Percentiles rank a stretch among this genome's conserved stretches.
Evolutionary conservation across 64 coral and sea anemone genomes (phyloP).

Genomic region (Actinia equina): DNA sequence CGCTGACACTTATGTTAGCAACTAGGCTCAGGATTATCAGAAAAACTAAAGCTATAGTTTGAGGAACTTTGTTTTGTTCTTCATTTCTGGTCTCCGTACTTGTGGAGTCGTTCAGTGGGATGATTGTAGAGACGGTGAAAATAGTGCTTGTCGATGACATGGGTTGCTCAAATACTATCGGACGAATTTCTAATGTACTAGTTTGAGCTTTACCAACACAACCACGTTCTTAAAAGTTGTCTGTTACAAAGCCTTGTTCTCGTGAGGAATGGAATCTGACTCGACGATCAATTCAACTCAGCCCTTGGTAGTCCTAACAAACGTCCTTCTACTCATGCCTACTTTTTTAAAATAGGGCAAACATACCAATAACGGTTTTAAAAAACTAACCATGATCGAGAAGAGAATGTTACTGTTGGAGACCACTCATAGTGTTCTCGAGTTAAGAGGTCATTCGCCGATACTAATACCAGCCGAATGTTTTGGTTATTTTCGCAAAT

Average conservation of each 20-base stretch:
- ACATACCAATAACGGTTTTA: background rate
- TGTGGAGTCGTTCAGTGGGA: no score
- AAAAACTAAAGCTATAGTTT: constrained; percentile 8
- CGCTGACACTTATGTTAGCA: constrained; percentile 45
- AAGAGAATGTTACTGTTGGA: background rate
- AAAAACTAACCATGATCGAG: no score
- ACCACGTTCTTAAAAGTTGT: no score
- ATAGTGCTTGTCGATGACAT: background rate
- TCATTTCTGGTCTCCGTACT: background rate
- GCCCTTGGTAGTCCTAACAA: no score
- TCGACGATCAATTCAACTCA: no score
- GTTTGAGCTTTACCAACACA: no score
- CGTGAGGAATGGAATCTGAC: no score
- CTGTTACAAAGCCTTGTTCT: no score
- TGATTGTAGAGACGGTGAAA: background rate
- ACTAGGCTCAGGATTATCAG: constrained; percentile 30
- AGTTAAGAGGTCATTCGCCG: background rate
- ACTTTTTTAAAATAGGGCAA: background rate
- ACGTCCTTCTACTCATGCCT: no score
- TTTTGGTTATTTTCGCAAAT: background rate
- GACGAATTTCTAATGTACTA: no score
- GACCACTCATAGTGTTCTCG: background rate
- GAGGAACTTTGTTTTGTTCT: constrained; percentile 6
- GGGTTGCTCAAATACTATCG: background rate
- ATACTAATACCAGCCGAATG: background rate